Evolutionary conservation across 2,113 vertebrate genomes (phyloP).

Genomic region (Catharus fuscescens): DNA sequence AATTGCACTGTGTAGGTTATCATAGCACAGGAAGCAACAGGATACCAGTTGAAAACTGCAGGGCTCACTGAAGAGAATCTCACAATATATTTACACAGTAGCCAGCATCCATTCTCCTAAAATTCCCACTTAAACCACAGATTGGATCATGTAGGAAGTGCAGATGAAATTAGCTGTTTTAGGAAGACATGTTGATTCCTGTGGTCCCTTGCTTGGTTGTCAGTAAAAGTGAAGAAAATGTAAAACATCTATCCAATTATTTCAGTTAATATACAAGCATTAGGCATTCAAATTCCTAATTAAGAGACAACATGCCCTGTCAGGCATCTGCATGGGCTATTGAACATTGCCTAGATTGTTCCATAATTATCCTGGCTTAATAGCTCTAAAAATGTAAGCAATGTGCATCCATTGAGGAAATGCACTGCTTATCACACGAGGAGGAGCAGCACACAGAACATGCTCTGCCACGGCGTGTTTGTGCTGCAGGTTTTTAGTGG

Average conservation of each 20-base stretch:
- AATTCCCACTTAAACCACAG: conserved; percentile 36
- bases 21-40: background rate
- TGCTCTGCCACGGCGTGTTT: conserved; percentile 65
- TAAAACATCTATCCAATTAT: conserved; percentile 90
- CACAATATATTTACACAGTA: background rate
- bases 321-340: conserved; percentile 87
- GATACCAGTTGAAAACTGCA: background rate
- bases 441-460: conserved; percentile 58
- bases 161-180: conserved; percentile 68
- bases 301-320: conserved; percentile 91
- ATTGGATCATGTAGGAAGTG: conserved; percentile 70
- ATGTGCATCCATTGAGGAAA: conserved; percentile 70
- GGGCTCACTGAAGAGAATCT: background rate
- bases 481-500: conserved; percentile 71
- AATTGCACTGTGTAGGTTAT: background rate
- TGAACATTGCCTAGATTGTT: conserved; percentile 85
- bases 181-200: conserved; percentile 71
- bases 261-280: conserved; percentile 88
- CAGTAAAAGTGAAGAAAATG: conserved; percentile 77
- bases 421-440: conserved; percentile 64
- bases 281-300: conserved; percentile 91
- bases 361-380: conserved; percentile 86
- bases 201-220: conserved; percentile 71
- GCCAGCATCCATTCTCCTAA: background rate
- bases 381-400: conserved; percentile 80